Evolutionary conservation across 2,113 vertebrate genomes (phyloP), one percentile per base, ranked within the genome.

Genomic region (Ploceus nigricollis): DNA sequence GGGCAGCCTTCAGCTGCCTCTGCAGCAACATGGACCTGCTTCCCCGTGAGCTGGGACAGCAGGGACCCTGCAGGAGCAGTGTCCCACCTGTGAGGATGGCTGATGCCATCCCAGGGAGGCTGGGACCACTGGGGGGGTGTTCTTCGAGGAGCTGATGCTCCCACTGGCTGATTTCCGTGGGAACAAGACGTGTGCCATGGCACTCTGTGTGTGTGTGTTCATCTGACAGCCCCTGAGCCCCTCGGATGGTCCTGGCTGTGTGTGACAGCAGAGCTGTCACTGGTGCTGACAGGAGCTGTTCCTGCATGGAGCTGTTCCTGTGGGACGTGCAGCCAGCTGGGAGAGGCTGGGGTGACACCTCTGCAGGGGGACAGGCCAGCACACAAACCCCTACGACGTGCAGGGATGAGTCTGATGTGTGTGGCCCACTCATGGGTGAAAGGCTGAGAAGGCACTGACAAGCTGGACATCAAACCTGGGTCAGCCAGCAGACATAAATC

Each of bases 221-320:
- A 2, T 10, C 28, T 68, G 94, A 23, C 47, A 86, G 71, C 70
- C 30, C 56, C 75, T 0, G 31, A 95, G 70, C 42, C 48, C 61
- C 70, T n/a, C 0, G 7, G 31, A 27, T 4, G 42, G 65, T 40
- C 79, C n/a, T 2, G 20, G 82, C 53, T 0, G 0, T 0, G 0
- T 58, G 90, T 69, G 83, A 44, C 84, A 73, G 77, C 81, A 48
- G 84, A 78, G 69, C 81, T 92, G 91, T 71, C 90, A 13, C 44
- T 0, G 0, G 1, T 16, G 56, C 88, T 87, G 88, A 14, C 2
- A 2, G 48, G 53, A 83, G 63, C 2, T 24, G 47, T 15, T 30
- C 71, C 71, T 58, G 20, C 48, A 5, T 0, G 10, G 75, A 81
- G 73, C 9, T 70, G 75, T 15, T 50, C 75, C 61, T 10, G 5